Evolutionary conservation across 2,888 invertebrate genomes (phyloP).

Genomic region (Synanthedon myopaeformis): DNA sequence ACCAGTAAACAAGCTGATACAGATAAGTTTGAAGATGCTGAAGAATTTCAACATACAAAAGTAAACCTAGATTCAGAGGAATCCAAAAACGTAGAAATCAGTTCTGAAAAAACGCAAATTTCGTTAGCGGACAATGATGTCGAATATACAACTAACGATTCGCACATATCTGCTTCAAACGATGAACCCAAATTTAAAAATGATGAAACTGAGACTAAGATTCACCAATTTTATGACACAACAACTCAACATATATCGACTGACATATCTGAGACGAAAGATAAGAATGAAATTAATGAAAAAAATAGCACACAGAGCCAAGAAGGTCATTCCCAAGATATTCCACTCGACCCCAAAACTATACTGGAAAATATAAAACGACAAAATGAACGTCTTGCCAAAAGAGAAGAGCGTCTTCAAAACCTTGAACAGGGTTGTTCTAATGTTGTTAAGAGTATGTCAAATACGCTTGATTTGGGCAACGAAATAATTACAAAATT

Average conservation of each 20-base stretch:
- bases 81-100: neutral
- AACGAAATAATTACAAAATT: conserved; percentile 28
- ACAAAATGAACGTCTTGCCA: conserved; percentile 27
- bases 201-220: too few species aligned
- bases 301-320: neutral
- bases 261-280: too few species aligned
- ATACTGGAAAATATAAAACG: conserved; percentile 19
- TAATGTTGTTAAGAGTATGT: conserved; percentile 24
- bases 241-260: too few species aligned
- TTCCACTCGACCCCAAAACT: conserved; percentile 4
- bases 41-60: neutral
- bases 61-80: neutral
- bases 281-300: neutral
- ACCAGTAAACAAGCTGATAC: conserved; percentile 10
- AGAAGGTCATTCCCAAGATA: neutral
- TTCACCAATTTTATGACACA: too few species aligned
- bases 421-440: conserved; percentile 28
- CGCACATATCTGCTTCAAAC: neutral
- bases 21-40: conserved; percentile 1
- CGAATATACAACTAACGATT: neutral
- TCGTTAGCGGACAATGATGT: neutral
- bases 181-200: too few species aligned
- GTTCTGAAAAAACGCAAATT: neutral
- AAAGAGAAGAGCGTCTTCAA: conserved; percentile 28
- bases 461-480: conserved; percentile 21